phyloP scores from a whole-genome alignment of 2,888 invertebrate species.

The Exephanes ischioxanthus region DNA sequence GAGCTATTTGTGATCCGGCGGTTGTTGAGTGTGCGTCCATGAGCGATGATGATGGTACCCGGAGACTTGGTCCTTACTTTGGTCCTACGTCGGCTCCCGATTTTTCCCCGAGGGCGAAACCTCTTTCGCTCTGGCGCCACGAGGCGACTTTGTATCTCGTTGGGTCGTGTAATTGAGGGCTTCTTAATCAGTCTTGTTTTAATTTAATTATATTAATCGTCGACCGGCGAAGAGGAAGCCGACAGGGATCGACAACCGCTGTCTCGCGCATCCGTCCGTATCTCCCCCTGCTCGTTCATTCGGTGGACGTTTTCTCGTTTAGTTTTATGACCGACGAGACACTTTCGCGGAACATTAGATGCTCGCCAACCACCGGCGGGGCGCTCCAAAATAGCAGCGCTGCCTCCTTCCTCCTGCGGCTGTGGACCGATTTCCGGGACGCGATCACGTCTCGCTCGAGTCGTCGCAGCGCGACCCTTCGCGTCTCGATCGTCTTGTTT shows the following conservation, averaged over 20 bases:
- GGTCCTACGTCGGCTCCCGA: no score
- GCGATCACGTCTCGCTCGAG: conserved; percentile 57
- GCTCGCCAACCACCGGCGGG: conserved; percentile 68
- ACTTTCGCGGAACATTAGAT: conserved; percentile 69
- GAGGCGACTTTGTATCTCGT: conserved; percentile 56
- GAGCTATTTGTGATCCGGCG: conserved; percentile 17
- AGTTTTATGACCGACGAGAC: conserved; percentile 69
- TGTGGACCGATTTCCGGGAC: conserved; percentile 42
- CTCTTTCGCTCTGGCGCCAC: conserved; percentile 25
- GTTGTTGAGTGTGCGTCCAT: conserved; percentile 28
- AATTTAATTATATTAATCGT: conserved; percentile 72
- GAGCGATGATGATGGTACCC: conserved; percentile 15
- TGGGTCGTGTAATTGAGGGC: conserved; percentile 70
- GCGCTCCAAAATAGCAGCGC: conserved; percentile 33
- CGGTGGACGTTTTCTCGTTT: conserved; percentile 64
- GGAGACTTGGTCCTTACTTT: conserved; percentile 8
- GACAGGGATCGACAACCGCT: conserved; percentile 40
- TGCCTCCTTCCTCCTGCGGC: conserved; percentile 35
- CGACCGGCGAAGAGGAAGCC: conserved; percentile 53
- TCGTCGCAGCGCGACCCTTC: neutral
- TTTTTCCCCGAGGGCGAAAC: neutral
- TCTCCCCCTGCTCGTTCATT: conserved; percentile 40
- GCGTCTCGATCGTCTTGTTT: conserved; percentile 1
- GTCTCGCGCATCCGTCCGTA: conserved; percentile 12
- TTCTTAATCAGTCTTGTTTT: conserved; percentile 73